Conservation (phyloP, 2,888 invertebrate genomes). For the Clunio marinus region DNA sequence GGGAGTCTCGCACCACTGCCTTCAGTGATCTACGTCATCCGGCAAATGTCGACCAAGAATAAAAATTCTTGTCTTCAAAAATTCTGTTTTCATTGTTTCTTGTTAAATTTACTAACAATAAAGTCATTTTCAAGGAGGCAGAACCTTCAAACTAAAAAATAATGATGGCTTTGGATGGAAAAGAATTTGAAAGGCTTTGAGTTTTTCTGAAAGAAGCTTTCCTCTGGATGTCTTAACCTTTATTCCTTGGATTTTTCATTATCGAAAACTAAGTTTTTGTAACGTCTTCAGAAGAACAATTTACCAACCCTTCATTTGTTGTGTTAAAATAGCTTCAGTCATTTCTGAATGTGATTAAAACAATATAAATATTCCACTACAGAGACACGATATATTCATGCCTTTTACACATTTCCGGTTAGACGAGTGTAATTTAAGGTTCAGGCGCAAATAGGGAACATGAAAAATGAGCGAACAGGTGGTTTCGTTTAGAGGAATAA, state of each 20-base stretch:
- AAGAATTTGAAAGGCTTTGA: too few species aligned
- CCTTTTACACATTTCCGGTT: slow-evolving; percentile 18
- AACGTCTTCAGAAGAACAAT: too few species aligned
- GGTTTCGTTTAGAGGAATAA: not conserved
- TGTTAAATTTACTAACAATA: not conserved
- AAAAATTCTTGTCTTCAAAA: not conserved
- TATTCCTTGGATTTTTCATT: too few species aligned
- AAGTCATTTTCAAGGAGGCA: too few species aligned
- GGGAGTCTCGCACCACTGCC: slow-evolving; percentile 37
- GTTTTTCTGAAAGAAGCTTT: too few species aligned
- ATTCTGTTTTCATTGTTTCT: not conserved
- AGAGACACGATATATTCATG: not conserved
- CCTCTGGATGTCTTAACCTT: too few species aligned
- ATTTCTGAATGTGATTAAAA: too few species aligned
- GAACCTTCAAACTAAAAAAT: too few species aligned
- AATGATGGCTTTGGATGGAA: too few species aligned
- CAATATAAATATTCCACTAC: not conserved
- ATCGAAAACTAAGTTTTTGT: too few species aligned
- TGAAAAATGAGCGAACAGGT: not conserved
- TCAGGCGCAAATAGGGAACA: not conserved
- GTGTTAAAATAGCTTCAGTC: too few species aligned
- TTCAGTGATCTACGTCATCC: slow-evolving; percentile 37
- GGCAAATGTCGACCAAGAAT: slow-evolving; percentile 11
- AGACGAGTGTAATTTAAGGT: not conserved
- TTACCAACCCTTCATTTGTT: too few species aligned